Evolutionary conservation across 2,113 vertebrate species (phyloP), one percentile per base, ranked within the genome.

Genomic region (Petrocephalus microphthalmus): DNA sequence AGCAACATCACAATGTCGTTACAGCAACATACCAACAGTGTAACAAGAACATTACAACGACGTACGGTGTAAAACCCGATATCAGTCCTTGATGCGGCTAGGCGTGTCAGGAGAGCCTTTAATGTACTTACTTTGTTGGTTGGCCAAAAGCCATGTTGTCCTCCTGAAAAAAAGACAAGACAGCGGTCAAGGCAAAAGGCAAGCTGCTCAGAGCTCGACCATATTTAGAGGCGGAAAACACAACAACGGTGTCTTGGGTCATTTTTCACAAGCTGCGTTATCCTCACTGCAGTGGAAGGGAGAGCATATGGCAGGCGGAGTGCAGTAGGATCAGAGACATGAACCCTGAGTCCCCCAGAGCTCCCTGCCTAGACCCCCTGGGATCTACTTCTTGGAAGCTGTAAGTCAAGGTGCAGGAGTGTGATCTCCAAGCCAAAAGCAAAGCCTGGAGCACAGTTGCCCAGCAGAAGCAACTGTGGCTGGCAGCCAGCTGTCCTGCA

Each of bases 121-220:
- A 2, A 88, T 57, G 20, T 7, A 91, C 97, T 97, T 94, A 99
- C 98, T 99, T 99, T 93, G 97, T 98, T n/a, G 98, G 98, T 92
- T 96, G 97, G 91, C 98, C 98, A 93, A 99, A 99, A 19, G 97
- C 98, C 98, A 99, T 99, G 95, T 98, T 99, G 95, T 99, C 98
- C 91, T 99, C 98, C 98, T 99, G 89, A 1, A 92, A 1, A 17
- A 88, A 85, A 1, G 11, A 87, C 45, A 37, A 45, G 88, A 84
- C 51, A 19, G 20, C 33, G 6, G 22, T 17, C 0, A 13, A 87
- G 33, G 33, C 5, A 53, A 84, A 85, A 45, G 33, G 25, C 37
- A 64, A 49, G 42, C 81, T 83, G 42, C 20, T 67, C 60, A 29
- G 33, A 42, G 71, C 33, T 42, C 33, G 33, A 19, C 13, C 33